Evolutionary conservation across 1,140 invertebrate genomes (phyloP).

Genomic region (Sesamia nonagrioides): DNA sequence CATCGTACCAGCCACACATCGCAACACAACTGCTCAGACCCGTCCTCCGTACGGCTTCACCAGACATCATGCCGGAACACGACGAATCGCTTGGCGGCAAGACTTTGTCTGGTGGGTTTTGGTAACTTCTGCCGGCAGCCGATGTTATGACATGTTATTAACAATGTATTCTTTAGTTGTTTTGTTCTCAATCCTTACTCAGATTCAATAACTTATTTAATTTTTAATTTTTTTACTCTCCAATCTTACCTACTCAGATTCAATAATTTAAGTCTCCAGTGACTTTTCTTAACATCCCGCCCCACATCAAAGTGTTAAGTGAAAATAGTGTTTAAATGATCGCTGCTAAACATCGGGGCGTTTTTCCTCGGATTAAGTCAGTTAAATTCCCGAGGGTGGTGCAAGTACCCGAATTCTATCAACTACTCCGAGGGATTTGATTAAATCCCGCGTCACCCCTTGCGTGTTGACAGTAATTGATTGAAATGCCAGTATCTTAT

Average conservation of each 20-base stretch:
- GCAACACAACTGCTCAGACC: too few species aligned
- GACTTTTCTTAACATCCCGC: background rate
- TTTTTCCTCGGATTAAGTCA: slow-evolving; percentile 71
- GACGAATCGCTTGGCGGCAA: too few species aligned
- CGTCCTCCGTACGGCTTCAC: too few species aligned
- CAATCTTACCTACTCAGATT: background rate
- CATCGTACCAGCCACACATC: too few species aligned
- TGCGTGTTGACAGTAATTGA: slow-evolving; percentile 84
- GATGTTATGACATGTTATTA: too few species aligned
- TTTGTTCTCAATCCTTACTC: background rate
- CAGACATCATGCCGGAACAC: too few species aligned
- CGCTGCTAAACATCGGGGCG: slow-evolving; percentile 81
- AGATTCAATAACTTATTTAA: background rate
- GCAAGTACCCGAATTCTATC: slow-evolving; percentile 77
- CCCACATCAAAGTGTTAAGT: slow-evolving; percentile 61
- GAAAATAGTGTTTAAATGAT: slow-evolving; percentile 83
- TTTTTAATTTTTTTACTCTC: too few species aligned
- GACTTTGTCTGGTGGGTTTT: too few species aligned
- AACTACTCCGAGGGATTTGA: slow-evolving; percentile 77
- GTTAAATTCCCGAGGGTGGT: slow-evolving; percentile 71
- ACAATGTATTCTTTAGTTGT: too few species aligned
- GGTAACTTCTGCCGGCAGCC: too few species aligned
- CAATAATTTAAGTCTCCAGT: background rate
- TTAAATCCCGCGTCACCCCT: slow-evolving; percentile 80
- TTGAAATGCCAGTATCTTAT: slow-evolving; percentile 75